These are phyloP conservation scores for Campoplex capitator DNA, from an alignment of 2,888 invertebrate species.

Conservation along the genomic window DNA sequence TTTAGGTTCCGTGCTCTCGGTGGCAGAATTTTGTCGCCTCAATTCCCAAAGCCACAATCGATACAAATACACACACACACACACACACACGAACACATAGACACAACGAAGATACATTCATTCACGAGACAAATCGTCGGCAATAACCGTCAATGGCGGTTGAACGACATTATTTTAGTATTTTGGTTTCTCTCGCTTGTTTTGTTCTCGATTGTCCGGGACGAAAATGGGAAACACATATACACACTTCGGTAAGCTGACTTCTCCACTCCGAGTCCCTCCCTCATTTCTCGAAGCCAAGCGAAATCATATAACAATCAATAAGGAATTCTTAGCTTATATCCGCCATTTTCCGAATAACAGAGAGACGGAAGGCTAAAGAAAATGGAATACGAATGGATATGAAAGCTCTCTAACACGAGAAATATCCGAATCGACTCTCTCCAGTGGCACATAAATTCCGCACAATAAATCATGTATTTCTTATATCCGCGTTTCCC, in stretches of 20 bases:
- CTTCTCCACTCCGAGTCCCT: slow-evolving; percentile 26
- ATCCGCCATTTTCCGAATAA: slow-evolving; percentile 66
- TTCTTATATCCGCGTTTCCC: background rate
- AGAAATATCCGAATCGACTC: slow-evolving; percentile 22
- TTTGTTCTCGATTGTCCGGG: slow-evolving; percentile 28
- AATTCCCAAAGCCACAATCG: slow-evolving; percentile 9
- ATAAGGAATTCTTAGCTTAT: slow-evolving; percentile 74
- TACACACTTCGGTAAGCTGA: slow-evolving; percentile 36
- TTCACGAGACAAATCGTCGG: slow-evolving; percentile 75
- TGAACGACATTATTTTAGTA: slow-evolving; percentile 76
- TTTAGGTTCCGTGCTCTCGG: slow-evolving; percentile 20
- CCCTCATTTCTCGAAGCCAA: slow-evolving; percentile 67
- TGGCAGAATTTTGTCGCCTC: slow-evolving; percentile 31
- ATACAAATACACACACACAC: background rate
- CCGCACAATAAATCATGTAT: slow-evolving; percentile 22
- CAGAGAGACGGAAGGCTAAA: slow-evolving; percentile 9
- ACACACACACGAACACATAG: background rate
- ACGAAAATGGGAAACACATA: slow-evolving; percentile 33
- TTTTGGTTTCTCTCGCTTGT: slow-evolving; percentile 67
- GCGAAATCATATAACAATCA: slow-evolving; percentile 77
- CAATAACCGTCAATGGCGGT: slow-evolving; percentile 76
- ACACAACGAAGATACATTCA: background rate
- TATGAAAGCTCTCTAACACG: slow-evolving; percentile 31
- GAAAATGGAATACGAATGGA: slow-evolving; percentile 25
- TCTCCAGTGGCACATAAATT: slow-evolving; percentile 35